phyloP scores from a whole-genome alignment of 2,113 vertebrate genomes.

The Microtus oregoni region DNA sequence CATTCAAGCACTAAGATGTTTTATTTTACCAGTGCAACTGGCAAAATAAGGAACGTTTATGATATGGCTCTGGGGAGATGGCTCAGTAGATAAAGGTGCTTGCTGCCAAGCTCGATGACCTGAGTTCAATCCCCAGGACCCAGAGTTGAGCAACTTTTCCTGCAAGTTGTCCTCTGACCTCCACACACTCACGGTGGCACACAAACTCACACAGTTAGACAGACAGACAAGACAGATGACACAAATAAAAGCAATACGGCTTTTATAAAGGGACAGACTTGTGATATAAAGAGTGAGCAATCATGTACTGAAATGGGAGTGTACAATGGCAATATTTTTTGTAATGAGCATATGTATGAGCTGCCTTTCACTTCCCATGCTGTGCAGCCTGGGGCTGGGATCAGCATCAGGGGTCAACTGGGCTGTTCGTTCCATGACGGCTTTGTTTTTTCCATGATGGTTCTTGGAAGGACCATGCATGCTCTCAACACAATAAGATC shows the following conservation, averaged over 20 bases:
- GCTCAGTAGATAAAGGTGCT: neutral
- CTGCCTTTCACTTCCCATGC: neutral
- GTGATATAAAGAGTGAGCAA: neutral
- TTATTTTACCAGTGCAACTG: neutral
- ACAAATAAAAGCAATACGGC: neutral
- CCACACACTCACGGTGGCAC: neutral
- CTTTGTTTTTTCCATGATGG: neutral
- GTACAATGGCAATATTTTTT: neutral
- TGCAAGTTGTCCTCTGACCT: neutral
- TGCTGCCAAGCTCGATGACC: neutral
- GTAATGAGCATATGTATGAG: neutral
- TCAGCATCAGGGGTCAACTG: neutral
- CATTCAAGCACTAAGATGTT: neutral
- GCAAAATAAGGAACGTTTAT: neutral
- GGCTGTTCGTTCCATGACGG: neutral
- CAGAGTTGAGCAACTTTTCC: neutral
- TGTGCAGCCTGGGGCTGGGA: neutral
- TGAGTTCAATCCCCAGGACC: neutral
- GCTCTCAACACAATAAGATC: constrained; percentile 41
- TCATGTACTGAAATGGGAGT: neutral
- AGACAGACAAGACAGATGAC: neutral
- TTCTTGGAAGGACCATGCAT: neutral
- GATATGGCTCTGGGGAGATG: neutral
- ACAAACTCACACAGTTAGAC: neutral
- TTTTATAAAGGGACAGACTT: neutral